These are phyloP conservation scores for Pionites leucogaster DNA, from an alignment of 2,113 vertebrate genomes.

Conservation along the genomic window DNA sequence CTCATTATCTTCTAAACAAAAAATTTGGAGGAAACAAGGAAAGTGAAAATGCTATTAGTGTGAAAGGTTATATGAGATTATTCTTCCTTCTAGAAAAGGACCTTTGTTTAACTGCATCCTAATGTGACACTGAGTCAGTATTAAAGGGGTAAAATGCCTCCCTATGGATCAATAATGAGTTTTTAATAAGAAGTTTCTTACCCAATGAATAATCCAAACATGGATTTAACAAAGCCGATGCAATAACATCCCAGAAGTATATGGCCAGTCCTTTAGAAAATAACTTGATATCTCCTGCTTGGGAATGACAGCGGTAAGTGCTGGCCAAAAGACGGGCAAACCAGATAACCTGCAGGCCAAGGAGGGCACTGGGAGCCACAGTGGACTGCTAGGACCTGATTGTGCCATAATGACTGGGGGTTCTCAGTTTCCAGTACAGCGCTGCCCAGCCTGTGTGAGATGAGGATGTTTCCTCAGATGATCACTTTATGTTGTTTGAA, in stretches of 20 bases:
- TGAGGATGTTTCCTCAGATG: neutral
- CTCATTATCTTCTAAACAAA: neutral
- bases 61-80: neutral
- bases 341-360: neutral
- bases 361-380: rapidly evolving
- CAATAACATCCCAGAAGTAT: neutral
- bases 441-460: neutral
- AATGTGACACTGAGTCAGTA: neutral
- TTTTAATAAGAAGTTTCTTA: neutral
- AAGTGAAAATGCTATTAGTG: neutral
- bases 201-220: neutral
- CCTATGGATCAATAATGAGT: neutral
- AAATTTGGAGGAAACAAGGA: neutral
- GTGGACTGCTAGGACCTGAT: neutral
- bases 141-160: neutral
- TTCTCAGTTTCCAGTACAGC: neutral
- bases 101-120: neutral
- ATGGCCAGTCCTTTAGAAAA: neutral
- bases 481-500: neutral
- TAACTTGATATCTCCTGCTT: neutral
- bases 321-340: neutral
- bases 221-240: neutral
- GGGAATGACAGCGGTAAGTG: neutral
- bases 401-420: neutral
- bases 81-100: neutral